Percentiles rank a stretch among this genome's conserved stretches.
Conservation (phyloP, 2,888 invertebrate genomes). For the Drosophila ezoana region DNA sequence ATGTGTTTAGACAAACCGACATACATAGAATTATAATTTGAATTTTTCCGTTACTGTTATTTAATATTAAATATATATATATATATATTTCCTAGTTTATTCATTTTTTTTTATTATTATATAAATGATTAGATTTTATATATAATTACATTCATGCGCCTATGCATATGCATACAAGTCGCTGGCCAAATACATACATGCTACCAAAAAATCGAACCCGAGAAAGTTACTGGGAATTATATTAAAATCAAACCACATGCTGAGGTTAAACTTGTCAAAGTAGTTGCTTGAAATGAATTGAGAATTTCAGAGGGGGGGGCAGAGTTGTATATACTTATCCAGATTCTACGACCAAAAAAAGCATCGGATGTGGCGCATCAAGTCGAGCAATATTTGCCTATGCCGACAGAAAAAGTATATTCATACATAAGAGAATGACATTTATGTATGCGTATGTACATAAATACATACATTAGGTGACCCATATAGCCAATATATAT, state of each 20-base stretch:
- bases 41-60: conserved; percentile 32
- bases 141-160: conserved; percentile 50
- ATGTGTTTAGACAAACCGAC: conserved; percentile 53
- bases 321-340: conserved; percentile 28
- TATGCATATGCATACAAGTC: conserved; percentile 50
- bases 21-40: conserved; percentile 42
- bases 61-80: conserved; percentile 28
- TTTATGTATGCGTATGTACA: conserved; percentile 5
- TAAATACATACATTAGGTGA: conserved; percentile 31
- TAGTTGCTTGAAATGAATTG: conserved; percentile 1
- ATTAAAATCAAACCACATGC: conserved; percentile 30
- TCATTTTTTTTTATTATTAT: conserved; percentile 33
- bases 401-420: background rate
- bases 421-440: conserved; percentile 9
- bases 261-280: conserved; percentile 13
- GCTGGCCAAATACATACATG: conserved; percentile 53
- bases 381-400: conserved; percentile 6
- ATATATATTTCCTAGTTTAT: conserved; percentile 33
- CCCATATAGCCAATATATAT: conserved; percentile 52
- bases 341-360: conserved; percentile 17
- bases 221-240: conserved; percentile 13
- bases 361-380: conserved; percentile 11
- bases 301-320: conserved; percentile 2
- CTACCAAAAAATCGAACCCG: conserved; percentile 19
- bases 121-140: conserved; percentile 44